phyloP scores from a whole-genome alignment of 2,113 vertebrate genomes.

The Tetrao urogallus region DNA sequence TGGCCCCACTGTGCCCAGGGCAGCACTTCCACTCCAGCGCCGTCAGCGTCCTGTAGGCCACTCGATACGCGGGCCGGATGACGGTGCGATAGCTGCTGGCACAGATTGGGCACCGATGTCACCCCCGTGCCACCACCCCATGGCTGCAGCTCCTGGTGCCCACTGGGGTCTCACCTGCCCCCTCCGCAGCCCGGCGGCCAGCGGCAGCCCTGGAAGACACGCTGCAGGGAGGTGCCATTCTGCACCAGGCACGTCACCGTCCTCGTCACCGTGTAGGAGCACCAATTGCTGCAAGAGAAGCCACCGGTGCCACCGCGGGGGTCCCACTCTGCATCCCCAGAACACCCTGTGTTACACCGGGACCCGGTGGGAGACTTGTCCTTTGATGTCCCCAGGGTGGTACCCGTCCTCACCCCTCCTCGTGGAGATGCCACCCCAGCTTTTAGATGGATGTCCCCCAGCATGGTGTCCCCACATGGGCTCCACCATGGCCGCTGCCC shows the following conservation, averaged over 20 bases:
- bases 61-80: constrained; percentile 88
- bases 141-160: not conserved
- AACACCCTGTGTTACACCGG: too few relatives aligned
- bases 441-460: not conserved
- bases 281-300: constrained; percentile 89
- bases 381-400: not conserved
- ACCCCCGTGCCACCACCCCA: not conserved
- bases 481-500: not conserved
- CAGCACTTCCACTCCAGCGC: constrained; percentile 95
- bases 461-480: not conserved
- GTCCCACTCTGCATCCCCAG: not conserved
- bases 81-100: constrained; percentile 88
- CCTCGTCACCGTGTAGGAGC: constrained; percentile 89
- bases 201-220: constrained; percentile 90
- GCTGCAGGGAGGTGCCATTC: constrained; percentile 93
- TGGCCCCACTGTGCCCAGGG: constrained; percentile 83
- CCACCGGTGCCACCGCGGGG: rapidly evolving
- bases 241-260: constrained; percentile 92
- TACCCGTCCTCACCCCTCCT: not conserved
- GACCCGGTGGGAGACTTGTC: not conserved
- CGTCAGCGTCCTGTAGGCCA: constrained; percentile 90
- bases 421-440: not conserved
- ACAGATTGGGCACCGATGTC: not conserved
- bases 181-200: not conserved
- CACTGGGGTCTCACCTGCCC: not conserved